phyloP scores from a whole-genome alignment of 2,797 vertebrate genomes.

The Coluber constrictor region DNA sequence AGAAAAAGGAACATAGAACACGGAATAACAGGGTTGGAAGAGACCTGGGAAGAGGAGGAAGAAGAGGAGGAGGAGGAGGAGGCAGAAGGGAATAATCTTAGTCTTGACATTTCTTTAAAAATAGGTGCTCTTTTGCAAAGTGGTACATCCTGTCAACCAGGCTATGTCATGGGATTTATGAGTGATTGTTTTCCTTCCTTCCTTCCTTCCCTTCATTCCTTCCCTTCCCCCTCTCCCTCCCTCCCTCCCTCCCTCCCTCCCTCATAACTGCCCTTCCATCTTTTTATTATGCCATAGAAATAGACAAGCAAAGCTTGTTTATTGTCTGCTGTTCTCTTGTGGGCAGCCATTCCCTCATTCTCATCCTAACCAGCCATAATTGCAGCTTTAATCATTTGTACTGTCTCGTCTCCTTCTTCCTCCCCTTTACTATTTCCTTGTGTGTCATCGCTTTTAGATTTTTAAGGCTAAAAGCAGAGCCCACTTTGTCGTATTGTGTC shows the following conservation, averaged over 20 bases:
- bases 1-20: too few species aligned
- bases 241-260: neutral
- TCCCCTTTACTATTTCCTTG: neutral
- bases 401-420: neutral
- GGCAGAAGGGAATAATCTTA: neutral
- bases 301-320: neutral
- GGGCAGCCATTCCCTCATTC: neutral
- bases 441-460: neutral
- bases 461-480: neutral
- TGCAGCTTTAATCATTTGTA: neutral
- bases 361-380: neutral
- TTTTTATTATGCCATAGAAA: neutral
- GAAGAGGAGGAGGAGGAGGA: neutral
- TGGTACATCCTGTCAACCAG: neutral
- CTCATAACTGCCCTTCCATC: neutral
- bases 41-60: too few species aligned
- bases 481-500: neutral
- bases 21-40: too few species aligned
- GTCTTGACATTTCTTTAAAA: neutral
- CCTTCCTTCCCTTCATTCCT: too few species aligned
- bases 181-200: neutral
- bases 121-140: neutral
- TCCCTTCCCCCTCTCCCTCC: too few species aligned
- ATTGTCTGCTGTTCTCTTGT: neutral
- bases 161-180: neutral